Percentiles rank a stretch among this genome's conserved stretches.
Evolutionary conservation across 1,140 invertebrate species (phyloP).

Genomic region (Anadara kagoshimensis): DNA sequence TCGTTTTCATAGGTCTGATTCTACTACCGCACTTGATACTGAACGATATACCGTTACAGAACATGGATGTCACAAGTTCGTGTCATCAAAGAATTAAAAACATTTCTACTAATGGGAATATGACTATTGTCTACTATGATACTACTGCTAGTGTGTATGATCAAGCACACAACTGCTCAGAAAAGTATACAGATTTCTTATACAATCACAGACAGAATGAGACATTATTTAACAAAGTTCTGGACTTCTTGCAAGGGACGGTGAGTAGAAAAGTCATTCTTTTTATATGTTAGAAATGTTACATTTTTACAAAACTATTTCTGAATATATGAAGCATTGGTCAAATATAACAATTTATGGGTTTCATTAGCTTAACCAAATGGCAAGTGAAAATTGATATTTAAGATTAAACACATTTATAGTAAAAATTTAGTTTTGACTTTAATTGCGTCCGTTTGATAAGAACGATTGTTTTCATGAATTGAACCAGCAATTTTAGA

Average conservation of each 20-base stretch:
- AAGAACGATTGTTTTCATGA: too few relatives aligned
- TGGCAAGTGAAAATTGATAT: too few relatives aligned
- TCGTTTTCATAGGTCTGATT: conserved; percentile 29
- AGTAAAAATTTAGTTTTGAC: too few relatives aligned
- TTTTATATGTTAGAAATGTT: too few relatives aligned
- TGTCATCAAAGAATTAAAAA: too few relatives aligned
- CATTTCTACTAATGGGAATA: background rate
- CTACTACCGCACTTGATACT: conserved; percentile 23
- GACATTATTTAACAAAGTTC: conserved; percentile 3
- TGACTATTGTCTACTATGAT: background rate
- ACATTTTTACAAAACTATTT: too few relatives aligned
- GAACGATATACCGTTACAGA: conserved; percentile 23
- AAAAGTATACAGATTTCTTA: conserved; percentile 28
- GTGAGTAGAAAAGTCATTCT: conserved; percentile 17
- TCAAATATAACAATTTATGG: too few relatives aligned
- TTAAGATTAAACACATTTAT: too few relatives aligned
- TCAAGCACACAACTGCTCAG: conserved; percentile 25
- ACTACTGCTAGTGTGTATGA: background rate
- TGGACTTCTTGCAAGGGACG: conserved; percentile 40
- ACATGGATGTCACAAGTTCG: background rate
- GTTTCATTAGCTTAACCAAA: too few relatives aligned
- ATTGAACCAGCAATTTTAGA: too few relatives aligned
- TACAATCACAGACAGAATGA: conserved; percentile 16
- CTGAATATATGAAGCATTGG: too few relatives aligned
- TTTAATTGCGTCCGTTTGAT: too few relatives aligned